Evolutionary conservation across 1,140 invertebrate species (phyloP).

Genomic region (Neuroterus valhalla): DNA sequence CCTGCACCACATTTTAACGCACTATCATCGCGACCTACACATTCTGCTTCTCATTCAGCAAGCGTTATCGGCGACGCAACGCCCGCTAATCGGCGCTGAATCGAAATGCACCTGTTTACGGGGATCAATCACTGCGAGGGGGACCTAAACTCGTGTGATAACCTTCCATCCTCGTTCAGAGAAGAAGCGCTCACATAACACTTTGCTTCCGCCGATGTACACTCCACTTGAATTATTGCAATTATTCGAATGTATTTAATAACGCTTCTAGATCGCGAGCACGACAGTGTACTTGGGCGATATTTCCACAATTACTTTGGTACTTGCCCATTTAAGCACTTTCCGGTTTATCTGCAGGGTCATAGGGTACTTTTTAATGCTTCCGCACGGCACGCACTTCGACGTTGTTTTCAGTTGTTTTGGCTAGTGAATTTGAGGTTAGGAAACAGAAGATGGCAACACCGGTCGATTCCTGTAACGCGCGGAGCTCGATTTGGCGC

Average conservation of each 20-base stretch:
- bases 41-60: conserved; percentile 36
- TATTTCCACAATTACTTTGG: neutral
- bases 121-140: conserved; percentile 46
- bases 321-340: neutral
- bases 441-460: no score
- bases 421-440: no score
- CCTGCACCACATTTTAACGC: conserved; percentile 14
- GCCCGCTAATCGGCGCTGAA: conserved; percentile 50
- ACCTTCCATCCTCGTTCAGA: neutral
- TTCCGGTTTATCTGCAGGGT: neutral
- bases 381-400: neutral
- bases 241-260: neutral
- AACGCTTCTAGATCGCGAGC: neutral
- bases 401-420: no score
- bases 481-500: no score
- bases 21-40: conserved; percentile 33
- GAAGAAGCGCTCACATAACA: no score
- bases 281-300: neutral
- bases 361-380: neutral
- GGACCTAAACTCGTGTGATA: conserved; percentile 24
- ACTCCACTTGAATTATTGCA: neutral
- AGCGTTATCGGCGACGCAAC: conserved; percentile 38
- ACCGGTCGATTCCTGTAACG: no score
- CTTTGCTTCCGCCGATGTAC: neutral
- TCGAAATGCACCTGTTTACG: conserved; percentile 54